These are phyloP conservation scores for Chloropsis hardwickii DNA, from an alignment of 2,113 vertebrate genomes.

Conservation along the genomic window DNA sequence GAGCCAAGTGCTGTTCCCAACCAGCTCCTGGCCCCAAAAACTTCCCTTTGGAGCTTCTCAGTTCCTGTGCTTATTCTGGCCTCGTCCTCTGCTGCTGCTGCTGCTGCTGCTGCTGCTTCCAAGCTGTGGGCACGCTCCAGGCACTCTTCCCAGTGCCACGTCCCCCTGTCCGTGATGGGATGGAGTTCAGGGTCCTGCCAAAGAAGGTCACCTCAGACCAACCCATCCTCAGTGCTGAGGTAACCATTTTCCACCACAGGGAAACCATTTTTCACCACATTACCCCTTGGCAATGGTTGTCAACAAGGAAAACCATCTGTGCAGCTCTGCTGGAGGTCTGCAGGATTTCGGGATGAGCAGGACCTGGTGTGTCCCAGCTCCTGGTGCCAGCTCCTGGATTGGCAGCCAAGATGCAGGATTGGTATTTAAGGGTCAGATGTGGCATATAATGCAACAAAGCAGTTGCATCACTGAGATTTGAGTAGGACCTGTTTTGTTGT, in stretches of 20 bases:
- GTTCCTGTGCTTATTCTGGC: slow-evolving; percentile 57
- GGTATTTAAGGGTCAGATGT: background rate
- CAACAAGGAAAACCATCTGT: background rate
- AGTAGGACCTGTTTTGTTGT: background rate
- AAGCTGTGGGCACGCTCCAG: background rate
- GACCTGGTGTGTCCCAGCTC: background rate
- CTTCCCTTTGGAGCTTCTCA: slow-evolving; percentile 17
- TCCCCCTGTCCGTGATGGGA: background rate
- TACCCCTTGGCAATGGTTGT: background rate
- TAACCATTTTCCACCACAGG: background rate
- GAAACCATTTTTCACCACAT: background rate
- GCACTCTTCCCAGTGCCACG: background rate
- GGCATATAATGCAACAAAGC: background rate
- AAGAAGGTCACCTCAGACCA: background rate
- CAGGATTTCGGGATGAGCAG: background rate
- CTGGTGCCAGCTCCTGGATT: background rate
- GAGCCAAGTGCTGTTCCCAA: background rate
- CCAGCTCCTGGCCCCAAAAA: background rate
- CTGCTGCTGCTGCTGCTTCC: background rate
- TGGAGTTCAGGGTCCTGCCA: background rate
- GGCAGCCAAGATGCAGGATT: background rate
- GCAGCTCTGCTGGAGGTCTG: background rate
- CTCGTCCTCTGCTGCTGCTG: background rate
- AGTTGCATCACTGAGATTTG: background rate
- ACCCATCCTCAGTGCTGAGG: background rate